Evolutionary conservation across 1,140 invertebrate species (phyloP), one percentile per base, ranked within the genome.

Genomic region (Melanaphis sacchari): DNA sequence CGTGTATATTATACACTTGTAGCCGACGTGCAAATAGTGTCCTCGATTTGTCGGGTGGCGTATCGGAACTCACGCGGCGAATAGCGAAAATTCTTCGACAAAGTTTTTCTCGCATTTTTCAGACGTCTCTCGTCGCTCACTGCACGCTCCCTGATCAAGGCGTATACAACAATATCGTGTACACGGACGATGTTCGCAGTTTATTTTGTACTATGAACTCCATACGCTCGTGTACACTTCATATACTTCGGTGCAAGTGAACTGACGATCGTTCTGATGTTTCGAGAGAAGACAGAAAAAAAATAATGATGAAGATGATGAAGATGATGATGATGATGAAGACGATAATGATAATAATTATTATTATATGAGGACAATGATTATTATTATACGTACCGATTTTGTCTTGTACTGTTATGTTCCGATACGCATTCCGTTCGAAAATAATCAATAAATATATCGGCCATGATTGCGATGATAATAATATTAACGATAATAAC

Each of bases 81-180:
- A 89, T 38, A 4, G 4, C 21, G 46, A 52, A 89, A 49, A 89
- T 89, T 54, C 88, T 54, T 76, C 22, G 22, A 21, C 46, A 89
- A 52, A 89, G 59, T n/a, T 54, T 89, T 31, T 11, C 22, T 49
- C 36, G 24, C 46, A 89, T 89, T 89, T 89, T 89, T 89, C 52
- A 54, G 52, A 54, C 49, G 49, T 40, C 88, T 89, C n/a, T 89
- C 88, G 22, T 40, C 22, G 8, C 82, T 31, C 38, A 1, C 11
- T 22, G 1, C 40, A 49, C 46, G 18, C 46, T 18, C 15, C 46
- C 46, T 15, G 46, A 49, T 76, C 59, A 15, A n/a, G 59, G 11
- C 18, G 21, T 31, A 31, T n/a, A 76, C 21, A 76, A 76, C 36
- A 82, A 22, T 40, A 40, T 40, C 81, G 7, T 40, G n/a, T 82